Percentiles rank a stretch among this genome's conserved stretches.
phyloP scores from a whole-genome alignment of 2,113 vertebrate species.

The Urocolius indicus region DNA sequence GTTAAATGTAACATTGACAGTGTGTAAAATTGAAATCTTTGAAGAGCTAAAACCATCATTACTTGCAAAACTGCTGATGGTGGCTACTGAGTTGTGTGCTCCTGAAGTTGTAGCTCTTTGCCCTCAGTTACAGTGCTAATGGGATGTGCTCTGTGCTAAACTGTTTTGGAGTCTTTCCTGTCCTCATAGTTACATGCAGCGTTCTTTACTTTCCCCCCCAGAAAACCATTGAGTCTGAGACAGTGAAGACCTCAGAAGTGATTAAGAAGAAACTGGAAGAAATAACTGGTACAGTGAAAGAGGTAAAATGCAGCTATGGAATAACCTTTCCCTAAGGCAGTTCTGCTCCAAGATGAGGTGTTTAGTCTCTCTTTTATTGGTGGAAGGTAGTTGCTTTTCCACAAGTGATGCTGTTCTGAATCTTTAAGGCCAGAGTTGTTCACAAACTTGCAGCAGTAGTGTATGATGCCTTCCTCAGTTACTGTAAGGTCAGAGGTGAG shows the following conservation, averaged over 20 bases:
- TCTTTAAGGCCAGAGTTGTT: not conserved
- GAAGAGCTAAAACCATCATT: not conserved
- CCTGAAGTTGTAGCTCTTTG: not conserved
- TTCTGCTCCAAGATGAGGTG: not conserved
- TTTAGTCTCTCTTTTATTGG: not conserved
- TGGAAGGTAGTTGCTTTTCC: not conserved
- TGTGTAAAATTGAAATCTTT: not conserved
- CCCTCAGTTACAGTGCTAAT: not conserved
- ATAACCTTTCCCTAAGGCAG: not conserved
- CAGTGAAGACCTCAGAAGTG: conserved; percentile 90
- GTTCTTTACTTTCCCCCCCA: not conserved
- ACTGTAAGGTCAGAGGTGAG: not conserved
- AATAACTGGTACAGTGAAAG: conserved; percentile 90
- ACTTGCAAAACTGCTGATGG: not conserved
- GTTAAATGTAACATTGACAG: not conserved
- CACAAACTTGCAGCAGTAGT: not conserved
- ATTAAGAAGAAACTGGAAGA: conserved; percentile 89
- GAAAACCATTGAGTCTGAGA: conserved; percentile 98
- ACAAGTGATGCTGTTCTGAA: not conserved
- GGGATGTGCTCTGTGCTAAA: not conserved
- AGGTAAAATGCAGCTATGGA: conserved; percentile 76
- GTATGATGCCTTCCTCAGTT: not conserved
- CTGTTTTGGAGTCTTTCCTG: not conserved
- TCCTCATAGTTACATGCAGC: not conserved
- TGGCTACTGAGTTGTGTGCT: not conserved